Base-by-base conservation (phyloP, 2,113 vertebrate genomes). In the Neolamprologus sp. region DNA sequence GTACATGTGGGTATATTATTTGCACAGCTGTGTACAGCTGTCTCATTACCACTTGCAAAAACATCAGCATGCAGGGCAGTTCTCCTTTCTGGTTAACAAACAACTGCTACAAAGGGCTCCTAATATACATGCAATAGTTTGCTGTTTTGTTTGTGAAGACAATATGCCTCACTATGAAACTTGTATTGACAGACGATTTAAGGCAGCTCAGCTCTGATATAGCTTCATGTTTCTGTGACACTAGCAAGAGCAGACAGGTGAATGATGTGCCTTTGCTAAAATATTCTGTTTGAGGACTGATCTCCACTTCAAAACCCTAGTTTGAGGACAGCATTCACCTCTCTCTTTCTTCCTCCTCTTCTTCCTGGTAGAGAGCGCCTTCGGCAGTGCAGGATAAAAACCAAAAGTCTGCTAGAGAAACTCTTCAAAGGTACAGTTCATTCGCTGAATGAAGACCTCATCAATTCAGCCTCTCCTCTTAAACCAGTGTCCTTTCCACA, bases 241-340 rank as follows among this genome's bases (percentile, higher is more conserved):
- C 79, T 23, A 82, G 71, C 75, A 28, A 65, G 83, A 85, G 90
- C 65, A 87, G 93, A 89, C 94, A 91, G 90, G 91, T 94, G 92
- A 95, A 84, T 83, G 94, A 93, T 88, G 80, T 53, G 57, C 35
- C 91, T 94, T 90, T 93, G 82, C 88, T 93, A 87, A 94, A 88
- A 84, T 91, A 94, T 95, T 96, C 93, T 92, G 93, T 96, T 94
- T 95, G 92, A 96, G 91, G 93, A 80, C 88, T 93, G 89, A 93
- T 94, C 90, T 94, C 87, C 91, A 93, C 93, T 95, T 95, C 94
- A 95, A 94, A 92, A 40, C 87, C 84, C n/a, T 81, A 87, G 75
- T 26, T 47, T 81, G 89, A 94, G 93, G 91, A 86, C 88, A 87
- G 83, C 80, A 9, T 88, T 95, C 86, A 88, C 87, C 83, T 94